Percentiles rank a stretch among this genome's conserved stretches.
Conservation (phyloP, 2,113 vertebrate genomes). For the Procavia capensis region DNA sequence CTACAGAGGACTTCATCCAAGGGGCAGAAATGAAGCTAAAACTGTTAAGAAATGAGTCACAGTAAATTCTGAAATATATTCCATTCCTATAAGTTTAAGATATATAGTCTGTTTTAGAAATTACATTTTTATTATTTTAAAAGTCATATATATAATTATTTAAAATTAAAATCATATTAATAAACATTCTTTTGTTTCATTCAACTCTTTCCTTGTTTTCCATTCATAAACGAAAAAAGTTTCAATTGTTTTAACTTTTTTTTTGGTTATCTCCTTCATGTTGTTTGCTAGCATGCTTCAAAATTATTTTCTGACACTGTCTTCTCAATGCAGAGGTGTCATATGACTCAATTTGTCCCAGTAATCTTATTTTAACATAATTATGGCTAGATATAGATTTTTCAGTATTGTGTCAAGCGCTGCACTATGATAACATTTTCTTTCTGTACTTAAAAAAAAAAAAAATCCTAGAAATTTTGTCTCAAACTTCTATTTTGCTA, state of each 20-base stretch:
- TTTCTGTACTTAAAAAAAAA: neutral
- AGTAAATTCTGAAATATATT: neutral
- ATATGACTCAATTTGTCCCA: neutral
- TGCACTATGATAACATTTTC: neutral
- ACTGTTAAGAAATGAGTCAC: neutral
- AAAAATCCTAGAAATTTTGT: neutral
- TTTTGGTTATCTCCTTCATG: neutral
- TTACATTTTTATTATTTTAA: neutral
- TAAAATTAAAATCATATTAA: neutral
- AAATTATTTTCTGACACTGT: neutral
- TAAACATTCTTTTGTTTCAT: neutral
- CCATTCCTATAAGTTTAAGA: neutral
- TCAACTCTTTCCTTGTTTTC: neutral
- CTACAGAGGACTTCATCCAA: neutral
- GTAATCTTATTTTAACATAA: neutral
- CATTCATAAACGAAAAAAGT: neutral
- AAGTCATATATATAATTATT: neutral
- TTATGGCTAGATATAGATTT: neutral
- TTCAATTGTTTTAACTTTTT: neutral
- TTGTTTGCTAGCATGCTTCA: neutral
- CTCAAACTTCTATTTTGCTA: neutral
- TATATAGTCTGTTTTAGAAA: neutral
- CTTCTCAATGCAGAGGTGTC: neutral
- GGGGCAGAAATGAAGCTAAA: neutral
- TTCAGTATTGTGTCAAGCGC: neutral